Evolutionary conservation across 1,140 invertebrate genomes (phyloP), one percentile per base, ranked within the genome.

Genomic region (Drosophila chauvacae): DNA sequence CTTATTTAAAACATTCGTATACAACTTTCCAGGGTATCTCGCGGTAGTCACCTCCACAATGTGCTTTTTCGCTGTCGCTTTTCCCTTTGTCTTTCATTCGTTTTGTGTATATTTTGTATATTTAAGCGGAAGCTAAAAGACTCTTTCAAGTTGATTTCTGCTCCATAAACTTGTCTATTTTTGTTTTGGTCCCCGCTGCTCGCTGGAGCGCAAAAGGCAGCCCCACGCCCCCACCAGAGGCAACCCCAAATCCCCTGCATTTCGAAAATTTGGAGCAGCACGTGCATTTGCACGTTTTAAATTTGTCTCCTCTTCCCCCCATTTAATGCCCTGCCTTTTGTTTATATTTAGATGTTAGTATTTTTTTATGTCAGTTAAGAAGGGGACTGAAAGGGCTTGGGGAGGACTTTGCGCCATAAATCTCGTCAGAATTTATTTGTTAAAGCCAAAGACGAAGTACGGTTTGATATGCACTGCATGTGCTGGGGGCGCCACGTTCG

Each of bases 81-180:
- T 53, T 55, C 53, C 28, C 48, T 60, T 47, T 50, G 73, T 44
- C 66, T 61, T 58, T 20, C 45, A 63, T 83, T 64, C 63, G 70
- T 66, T 77, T 80, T 84, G 51, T 55, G 28, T 79, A 55, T 48
- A 69, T 79, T 76, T 65, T 57, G 63, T 79, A 77, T 80, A 73
- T 70, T 78, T 78, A 86, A 74, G 85, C 84, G 84, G 84, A 88
- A 88, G 84, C 84, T 88, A 88, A 90, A 88, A 88, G 85, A 84
- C 57, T 88, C 80, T 88, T 88, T 88, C 80, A 88, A 88, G 69
- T 88, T 87, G 84, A 84, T 88, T 88, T 88, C 84, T 88, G 85
- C 84, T 88, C 85, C 84, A 88, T 88, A 88, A 88, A 88, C 85
- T 88, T 90, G 84, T 88, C 84, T 88, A 88, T 88, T 88, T 88